A percentile compares a stretch with the other conserved stretches of the same genome.
These are phyloP conservation scores for Montipora capitata DNA, from an alignment of 92 coral and sea anemone species.

Conservation along the genomic window DNA sequence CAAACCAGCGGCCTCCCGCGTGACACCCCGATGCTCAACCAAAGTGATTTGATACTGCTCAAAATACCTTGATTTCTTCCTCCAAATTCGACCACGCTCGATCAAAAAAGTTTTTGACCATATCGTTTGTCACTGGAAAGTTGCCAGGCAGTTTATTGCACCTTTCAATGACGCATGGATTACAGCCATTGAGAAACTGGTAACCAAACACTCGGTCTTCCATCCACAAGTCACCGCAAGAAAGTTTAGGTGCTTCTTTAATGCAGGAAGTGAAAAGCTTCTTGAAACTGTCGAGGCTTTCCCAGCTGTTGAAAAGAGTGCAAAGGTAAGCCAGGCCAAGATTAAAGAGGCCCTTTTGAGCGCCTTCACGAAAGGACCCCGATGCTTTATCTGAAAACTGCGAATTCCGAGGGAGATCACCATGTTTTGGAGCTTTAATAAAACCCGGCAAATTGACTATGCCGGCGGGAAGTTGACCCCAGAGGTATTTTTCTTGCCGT, in stretches of 20 bases:
- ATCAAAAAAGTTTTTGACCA: constrained; percentile 35
- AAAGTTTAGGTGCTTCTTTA: constrained; percentile 39
- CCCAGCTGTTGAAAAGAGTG: constrained; percentile 81
- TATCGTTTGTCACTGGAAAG: constrained; percentile 51
- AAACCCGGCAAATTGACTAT: constrained; percentile 65
- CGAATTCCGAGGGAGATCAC: constrained; percentile 76
- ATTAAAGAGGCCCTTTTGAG: constrained; percentile 54
- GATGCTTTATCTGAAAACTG: constrained; percentile 78
- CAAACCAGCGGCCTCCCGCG: too few species aligned
- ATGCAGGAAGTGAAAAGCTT: constrained; percentile 43
- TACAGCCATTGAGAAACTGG: constrained; percentile 73
- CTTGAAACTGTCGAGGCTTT: constrained; percentile 70
- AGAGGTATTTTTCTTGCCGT: constrained; percentile 63
- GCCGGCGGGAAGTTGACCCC: constrained; percentile 62
- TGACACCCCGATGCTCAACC: too few species aligned
- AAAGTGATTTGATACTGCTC: not conserved
- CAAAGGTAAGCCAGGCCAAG: constrained; percentile 76
- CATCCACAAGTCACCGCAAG: constrained; percentile 60
- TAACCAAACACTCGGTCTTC: constrained; percentile 59
- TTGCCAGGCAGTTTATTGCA: constrained; percentile 45
- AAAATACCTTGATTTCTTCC: constrained; percentile 43
- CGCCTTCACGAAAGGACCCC: constrained; percentile 71
- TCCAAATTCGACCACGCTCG: constrained; percentile 13
- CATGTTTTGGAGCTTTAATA: constrained; percentile 61
- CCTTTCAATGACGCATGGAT: constrained; percentile 57